phyloP scores from a whole-genome alignment of 2,113 vertebrate species.

The Syrmaticus mikado region DNA sequence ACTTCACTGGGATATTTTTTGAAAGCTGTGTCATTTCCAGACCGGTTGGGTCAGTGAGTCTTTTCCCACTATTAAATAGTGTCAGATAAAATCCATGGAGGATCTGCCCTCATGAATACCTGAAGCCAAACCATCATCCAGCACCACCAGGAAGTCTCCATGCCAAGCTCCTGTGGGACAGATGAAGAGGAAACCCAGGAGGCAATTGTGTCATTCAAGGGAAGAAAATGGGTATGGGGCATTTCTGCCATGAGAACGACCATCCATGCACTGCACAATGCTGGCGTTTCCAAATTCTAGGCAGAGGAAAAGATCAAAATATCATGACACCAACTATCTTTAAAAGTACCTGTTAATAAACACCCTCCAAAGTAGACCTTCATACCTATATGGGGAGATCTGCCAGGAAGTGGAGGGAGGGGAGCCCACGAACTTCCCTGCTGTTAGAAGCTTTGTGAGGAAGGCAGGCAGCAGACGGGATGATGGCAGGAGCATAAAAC shows the following conservation, averaged over 20 bases:
- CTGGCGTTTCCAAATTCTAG: not conserved
- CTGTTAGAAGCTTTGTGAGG: not conserved
- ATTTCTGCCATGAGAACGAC: not conserved
- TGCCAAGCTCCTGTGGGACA: fast-evolving
- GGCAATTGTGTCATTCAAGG: not conserved
- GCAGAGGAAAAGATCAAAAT: not conserved
- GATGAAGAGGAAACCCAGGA: not conserved
- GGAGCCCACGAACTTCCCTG: not conserved
- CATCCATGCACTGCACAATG: fast-evolving
- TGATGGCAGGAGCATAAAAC: conserved; percentile 40
- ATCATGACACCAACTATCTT: not conserved
- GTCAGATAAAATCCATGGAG: not conserved
- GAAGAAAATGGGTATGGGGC: not conserved
- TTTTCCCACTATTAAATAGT: not conserved
- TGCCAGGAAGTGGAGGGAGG: fast-evolving
- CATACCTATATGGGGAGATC: not conserved
- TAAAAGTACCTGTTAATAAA: not conserved
- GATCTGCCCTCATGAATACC: not conserved
- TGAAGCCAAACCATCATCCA: not conserved
- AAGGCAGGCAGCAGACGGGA: not conserved
- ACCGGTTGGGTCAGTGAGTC: not conserved
- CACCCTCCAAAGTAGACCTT: not conserved
- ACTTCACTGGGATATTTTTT: not conserved
- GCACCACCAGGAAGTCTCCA: not conserved
- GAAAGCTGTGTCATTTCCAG: not conserved